Evolutionary conservation across 2,797 vertebrate species (phyloP), one percentile per base, ranked within the genome.

Genomic region (Coendou prehensilis): DNA sequence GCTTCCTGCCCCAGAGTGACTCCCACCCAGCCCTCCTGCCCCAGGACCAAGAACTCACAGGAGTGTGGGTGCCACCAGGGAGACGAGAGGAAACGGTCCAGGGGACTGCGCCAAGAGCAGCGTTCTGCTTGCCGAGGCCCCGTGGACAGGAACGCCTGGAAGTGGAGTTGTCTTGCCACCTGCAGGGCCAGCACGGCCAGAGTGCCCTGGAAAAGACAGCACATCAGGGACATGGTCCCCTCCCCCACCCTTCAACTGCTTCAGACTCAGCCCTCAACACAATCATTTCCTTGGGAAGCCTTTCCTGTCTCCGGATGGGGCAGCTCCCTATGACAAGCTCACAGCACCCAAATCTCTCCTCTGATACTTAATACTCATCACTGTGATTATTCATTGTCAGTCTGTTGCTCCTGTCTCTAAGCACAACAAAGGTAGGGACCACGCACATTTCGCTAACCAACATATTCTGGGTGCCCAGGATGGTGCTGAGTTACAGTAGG

Each of bases 151-250:
- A 98, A 98, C 6, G 98, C 98, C 87, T 98, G 98, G 54, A 99
- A 99, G 95, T 99, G 99, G 97, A 99, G 97, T 97, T 98, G 99
- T 96, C 98, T 98, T 91, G 99, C 99, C 97, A 99, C 80, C 96
- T 99, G 99, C 98, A 99, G 98, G 97, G 99, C 99, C 96, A 99
- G 98, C 96, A 99, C 98, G 0, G 99, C 98, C 71, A 99, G 98
- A 4, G 99, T 98, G 23, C 99, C 99, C 99, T 99, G 97, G 52
- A 78, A 90, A 94, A 96, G 87, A 90, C 69, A 95, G 75, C 33
- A 78, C 37, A n/a, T 89, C 2, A 41, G 64, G 37, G 47, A 85
- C 75, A 56, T 1, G 3, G 64, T 8, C 52, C 33, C 91, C 41
- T 9, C 59, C 52, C 50, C 26, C 41, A 10, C 52, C 1, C 1